Evolutionary conservation across 2,797 vertebrate species (phyloP).

Genomic region (Takifugu ocellatus): DNA sequence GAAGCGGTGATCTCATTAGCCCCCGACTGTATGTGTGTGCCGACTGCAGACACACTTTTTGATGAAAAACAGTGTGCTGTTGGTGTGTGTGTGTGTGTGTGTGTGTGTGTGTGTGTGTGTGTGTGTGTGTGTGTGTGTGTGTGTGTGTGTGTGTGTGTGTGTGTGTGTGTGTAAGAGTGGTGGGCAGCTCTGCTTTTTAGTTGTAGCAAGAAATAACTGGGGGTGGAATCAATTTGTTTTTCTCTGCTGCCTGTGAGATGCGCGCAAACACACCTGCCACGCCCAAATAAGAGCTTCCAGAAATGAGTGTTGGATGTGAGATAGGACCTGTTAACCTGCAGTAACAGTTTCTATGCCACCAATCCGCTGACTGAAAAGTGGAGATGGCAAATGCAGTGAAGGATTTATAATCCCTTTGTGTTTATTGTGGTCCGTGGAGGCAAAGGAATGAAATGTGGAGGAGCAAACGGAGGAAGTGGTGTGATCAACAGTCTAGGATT

Average conservation of each 20-base stretch:
- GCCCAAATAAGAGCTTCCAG: constrained; percentile 32
- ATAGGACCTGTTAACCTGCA: constrained; percentile 37
- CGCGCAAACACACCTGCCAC: constrained; percentile 37
- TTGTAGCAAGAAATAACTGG: constrained; percentile 47
- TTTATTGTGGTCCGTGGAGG: constrained; percentile 30
- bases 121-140: constrained; percentile 9
- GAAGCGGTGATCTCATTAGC: constrained; percentile 60
- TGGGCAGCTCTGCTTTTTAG: constrained; percentile 30
- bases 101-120: constrained; percentile 7
- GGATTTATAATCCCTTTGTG: constrained; percentile 10
- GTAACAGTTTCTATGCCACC: constrained; percentile 30
- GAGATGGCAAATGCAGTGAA: neutral
- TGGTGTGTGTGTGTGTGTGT: constrained; percentile 15
- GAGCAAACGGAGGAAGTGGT: constrained; percentile 27
- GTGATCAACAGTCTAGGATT: constrained; percentile 45
- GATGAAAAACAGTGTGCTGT: constrained; percentile 42
- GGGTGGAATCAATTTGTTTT: constrained; percentile 56
- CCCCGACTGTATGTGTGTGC: constrained; percentile 28
- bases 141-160: constrained; percentile 2
- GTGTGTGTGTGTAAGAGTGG: neutral
- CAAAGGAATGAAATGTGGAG: constrained; percentile 28
- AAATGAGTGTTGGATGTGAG: constrained; percentile 31
- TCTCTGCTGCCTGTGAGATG: constrained; percentile 43
- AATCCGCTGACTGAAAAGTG: constrained; percentile 46
- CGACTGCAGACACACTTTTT: constrained; percentile 35